These are phyloP conservation scores for Amazona vittata DNA, from an alignment of 2,113 vertebrate species.

Conservation along the genomic window DNA sequence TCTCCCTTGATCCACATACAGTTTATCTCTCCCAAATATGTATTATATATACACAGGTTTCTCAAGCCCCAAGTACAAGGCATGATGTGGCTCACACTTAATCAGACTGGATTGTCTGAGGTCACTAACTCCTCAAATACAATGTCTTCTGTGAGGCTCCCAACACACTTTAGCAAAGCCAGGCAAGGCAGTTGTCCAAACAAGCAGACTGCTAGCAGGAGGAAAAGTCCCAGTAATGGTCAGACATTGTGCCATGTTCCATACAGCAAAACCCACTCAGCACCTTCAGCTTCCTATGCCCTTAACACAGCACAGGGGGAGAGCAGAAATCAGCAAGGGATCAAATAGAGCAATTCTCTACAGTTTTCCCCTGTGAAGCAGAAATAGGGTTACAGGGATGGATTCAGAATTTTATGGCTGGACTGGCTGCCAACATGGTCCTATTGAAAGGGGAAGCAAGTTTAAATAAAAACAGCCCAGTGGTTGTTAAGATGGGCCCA, in stretches of 20 bases:
- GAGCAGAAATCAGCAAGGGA: not conserved
- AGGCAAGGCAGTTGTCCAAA: not conserved
- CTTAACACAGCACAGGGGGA: not conserved
- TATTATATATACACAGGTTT: not conserved
- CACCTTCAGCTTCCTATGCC: not conserved
- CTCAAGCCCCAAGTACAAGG: not conserved
- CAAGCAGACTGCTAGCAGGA: not conserved
- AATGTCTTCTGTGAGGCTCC: not conserved
- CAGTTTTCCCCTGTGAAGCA: not conserved
- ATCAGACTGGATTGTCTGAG: not conserved
- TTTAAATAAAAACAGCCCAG: not conserved
- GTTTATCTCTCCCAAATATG: not conserved
- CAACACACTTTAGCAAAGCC: not conserved
- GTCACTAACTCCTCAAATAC: not conserved
- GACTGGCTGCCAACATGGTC: not conserved
- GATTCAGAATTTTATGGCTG: not conserved
- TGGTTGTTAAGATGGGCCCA: not conserved
- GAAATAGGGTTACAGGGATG: not conserved
- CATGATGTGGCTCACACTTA: not conserved
- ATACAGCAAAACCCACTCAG: not conserved
- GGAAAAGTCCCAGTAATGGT: not conserved
- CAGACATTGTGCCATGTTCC: not conserved
- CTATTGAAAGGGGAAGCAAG: not conserved
- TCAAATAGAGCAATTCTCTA: not conserved
- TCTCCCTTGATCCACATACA: not conserved